Conservation (phyloP, 2,888 invertebrate genomes). For the Scrobipalpa costella region DNA sequence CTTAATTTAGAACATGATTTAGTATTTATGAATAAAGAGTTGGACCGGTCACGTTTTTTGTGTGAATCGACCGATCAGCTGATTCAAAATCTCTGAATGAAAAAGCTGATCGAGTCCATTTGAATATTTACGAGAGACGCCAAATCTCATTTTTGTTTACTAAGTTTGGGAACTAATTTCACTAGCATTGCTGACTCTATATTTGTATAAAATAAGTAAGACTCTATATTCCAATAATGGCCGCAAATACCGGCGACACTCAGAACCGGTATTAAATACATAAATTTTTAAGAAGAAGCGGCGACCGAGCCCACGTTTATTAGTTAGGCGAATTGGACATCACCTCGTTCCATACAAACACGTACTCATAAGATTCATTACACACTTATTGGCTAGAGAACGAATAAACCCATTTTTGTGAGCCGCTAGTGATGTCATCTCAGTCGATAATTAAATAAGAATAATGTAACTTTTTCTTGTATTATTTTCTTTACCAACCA, state of each 20-base stretch:
- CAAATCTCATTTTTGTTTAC: background rate
- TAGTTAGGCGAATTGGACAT: slow-evolving; percentile 67
- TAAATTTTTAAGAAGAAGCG: slow-evolving; percentile 64
- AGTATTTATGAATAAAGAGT: background rate
- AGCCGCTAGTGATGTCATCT: slow-evolving; percentile 50
- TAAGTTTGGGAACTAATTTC: background rate
- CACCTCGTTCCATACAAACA: slow-evolving; percentile 60
- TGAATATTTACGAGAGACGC: background rate
- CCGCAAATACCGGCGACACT: slow-evolving; percentile 35
- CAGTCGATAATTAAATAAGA: background rate
- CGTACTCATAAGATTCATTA: slow-evolving; percentile 77
- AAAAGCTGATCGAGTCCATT: slow-evolving; percentile 50
- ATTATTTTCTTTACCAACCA: no score
- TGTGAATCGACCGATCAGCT: slow-evolving; percentile 10
- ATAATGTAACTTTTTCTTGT: no score
- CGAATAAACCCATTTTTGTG: slow-evolving; percentile 74
- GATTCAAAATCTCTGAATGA: slow-evolving; percentile 35
- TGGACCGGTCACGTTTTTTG: background rate
- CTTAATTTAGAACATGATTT: background rate
- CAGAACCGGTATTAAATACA: slow-evolving; percentile 71
- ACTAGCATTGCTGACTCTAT: background rate
- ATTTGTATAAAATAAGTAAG: background rate
- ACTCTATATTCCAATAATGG: background rate
- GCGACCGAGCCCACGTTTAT: slow-evolving; percentile 67
- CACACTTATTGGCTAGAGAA: slow-evolving; percentile 74